Evolutionary conservation across 2,113 vertebrate genomes (phyloP).

Genomic region (Machaerirhynchus nigripectus): DNA sequence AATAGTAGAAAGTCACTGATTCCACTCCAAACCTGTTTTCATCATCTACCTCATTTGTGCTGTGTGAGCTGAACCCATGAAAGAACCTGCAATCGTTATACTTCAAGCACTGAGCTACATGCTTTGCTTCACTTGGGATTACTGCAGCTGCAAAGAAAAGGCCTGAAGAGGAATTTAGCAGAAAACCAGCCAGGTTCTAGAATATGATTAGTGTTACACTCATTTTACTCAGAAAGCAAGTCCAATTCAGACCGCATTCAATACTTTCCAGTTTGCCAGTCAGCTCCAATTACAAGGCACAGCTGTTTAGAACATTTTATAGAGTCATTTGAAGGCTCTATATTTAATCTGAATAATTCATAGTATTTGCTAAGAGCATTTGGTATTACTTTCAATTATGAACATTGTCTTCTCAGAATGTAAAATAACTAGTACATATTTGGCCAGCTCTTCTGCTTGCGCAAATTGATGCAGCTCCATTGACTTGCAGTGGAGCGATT

Average conservation of each 20-base stretch:
- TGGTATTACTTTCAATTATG: constrained; percentile 66
- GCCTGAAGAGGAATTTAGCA: not conserved
- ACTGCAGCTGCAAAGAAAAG: not conserved
- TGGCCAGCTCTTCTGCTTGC: constrained; percentile 17
- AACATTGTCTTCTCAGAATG: constrained; percentile 51
- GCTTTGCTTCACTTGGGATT: not conserved
- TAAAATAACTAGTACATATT: constrained; percentile 38
- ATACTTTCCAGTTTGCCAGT: constrained; percentile 45
- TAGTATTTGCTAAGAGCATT: constrained; percentile 47
- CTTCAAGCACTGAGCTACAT: not conserved
- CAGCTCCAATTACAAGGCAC: constrained; percentile 61
- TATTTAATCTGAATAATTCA: constrained; percentile 64
- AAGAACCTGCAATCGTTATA: not conserved
- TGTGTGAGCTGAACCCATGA: not conserved
- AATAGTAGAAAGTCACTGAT: not conserved
- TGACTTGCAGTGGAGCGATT: constrained; percentile 9
- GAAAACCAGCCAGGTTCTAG: not conserved
- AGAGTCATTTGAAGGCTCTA: constrained; percentile 50
- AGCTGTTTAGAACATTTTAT: constrained; percentile 62
- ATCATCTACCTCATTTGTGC: not conserved
- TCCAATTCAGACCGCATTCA: constrained; percentile 25
- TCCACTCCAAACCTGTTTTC: not conserved
- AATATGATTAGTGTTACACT: not conserved
- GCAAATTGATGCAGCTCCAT: constrained; percentile 32
- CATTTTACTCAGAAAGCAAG: constrained; percentile 8